Conservation (phyloP, 2,888 invertebrate genomes). For the Campoplex capitator region DNA sequence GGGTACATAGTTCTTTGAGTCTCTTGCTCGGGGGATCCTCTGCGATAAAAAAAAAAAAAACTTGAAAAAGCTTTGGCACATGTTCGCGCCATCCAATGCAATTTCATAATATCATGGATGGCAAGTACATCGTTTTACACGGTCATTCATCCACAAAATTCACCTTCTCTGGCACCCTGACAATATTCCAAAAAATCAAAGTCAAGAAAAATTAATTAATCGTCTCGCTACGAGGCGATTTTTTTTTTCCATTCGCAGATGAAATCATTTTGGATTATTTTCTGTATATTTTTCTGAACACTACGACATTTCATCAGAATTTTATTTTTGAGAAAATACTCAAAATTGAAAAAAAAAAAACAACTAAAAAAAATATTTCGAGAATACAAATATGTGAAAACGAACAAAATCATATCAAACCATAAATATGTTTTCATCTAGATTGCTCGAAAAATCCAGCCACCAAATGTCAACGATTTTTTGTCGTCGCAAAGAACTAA, state of each 20-base stretch:
- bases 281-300: not conserved
- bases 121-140: constrained; percentile 30
- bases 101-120: constrained; percentile 34
- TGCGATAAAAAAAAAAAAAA: constrained; percentile 43
- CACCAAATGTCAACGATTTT: too few species aligned
- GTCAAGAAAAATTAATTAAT: constrained; percentile 10
- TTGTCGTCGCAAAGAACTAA: not conserved
- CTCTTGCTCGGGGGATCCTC: constrained; percentile 25
- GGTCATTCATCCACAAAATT: constrained; percentile 58
- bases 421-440: too few species aligned
- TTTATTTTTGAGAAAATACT: not conserved
- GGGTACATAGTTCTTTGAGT: constrained; percentile 40
- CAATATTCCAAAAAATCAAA: constrained; percentile 18
- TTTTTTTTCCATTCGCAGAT: not conserved
- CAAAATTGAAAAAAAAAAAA: too few species aligned
- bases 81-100: constrained; percentile 42
- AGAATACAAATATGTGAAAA: too few species aligned
- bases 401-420: too few species aligned
- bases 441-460: too few species aligned
- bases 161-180: constrained; percentile 40
- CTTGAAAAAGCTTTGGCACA: constrained; percentile 51
- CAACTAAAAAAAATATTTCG: too few species aligned
- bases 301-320: not conserved
- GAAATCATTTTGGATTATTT: not conserved
- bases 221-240: not conserved